Evolutionary conservation across 92 coral and sea anemone species (phyloP).

Genomic region (Phymanthus crucifer): DNA sequence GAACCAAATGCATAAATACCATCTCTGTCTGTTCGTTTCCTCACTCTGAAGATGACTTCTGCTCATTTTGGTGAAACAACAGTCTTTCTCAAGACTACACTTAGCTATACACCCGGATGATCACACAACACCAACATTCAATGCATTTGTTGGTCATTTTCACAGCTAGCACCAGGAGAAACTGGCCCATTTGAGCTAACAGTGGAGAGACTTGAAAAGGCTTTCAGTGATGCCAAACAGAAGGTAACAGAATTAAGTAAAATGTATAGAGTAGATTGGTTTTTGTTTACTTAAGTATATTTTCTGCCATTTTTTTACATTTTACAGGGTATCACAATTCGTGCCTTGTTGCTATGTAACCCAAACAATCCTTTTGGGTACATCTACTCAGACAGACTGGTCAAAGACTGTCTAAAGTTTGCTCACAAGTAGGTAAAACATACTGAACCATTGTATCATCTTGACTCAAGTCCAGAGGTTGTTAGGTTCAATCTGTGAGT

Average conservation of each 20-base stretch:
- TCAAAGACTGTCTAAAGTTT: conserved; percentile 71
- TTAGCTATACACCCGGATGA: too few species aligned
- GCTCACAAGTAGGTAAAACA: conserved; percentile 81
- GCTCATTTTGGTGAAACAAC: too few species aligned
- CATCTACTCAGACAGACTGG: conserved; percentile 63
- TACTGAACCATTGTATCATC: too few species aligned
- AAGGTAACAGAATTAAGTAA: conserved; percentile 38
- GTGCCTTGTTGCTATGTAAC: conserved; percentile 75
- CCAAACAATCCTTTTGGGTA: conserved; percentile 82
- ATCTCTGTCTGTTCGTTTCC: too few species aligned
- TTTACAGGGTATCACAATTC: conserved; percentile 61
- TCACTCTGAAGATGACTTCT: too few species aligned
- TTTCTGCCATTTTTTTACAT: background rate
- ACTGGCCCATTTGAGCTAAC: conserved; percentile 78
- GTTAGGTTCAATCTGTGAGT: too few species aligned
- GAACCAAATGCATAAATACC: too few species aligned
- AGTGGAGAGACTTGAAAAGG: conserved; percentile 62
- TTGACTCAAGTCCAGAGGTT: too few species aligned
- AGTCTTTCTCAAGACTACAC: too few species aligned
- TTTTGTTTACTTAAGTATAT: too few species aligned
- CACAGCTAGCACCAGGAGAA: conserved; percentile 65
- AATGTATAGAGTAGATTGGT: background rate
- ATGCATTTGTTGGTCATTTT: too few species aligned
- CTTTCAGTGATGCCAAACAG: conserved; percentile 62
- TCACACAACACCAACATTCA: too few species aligned